Evolutionary conservation across 2,888 invertebrate genomes (phyloP).

Genomic region (Pheosia tremula): DNA sequence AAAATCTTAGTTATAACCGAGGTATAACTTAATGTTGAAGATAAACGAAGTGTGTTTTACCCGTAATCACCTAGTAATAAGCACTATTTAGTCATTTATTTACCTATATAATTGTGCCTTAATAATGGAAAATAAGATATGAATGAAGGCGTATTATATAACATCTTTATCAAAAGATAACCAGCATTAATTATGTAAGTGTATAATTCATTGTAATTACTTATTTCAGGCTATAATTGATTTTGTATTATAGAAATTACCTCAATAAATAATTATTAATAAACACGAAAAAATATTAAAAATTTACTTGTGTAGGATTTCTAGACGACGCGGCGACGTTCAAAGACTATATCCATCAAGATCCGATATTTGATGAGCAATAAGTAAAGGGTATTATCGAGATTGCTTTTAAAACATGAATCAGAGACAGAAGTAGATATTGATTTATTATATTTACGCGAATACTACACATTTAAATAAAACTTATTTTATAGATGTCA

Average conservation of each 20-base stretch:
- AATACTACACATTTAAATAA: too few species aligned
- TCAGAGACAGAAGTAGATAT: too few species aligned
- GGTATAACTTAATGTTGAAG: too few species aligned
- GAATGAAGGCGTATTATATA: constrained; percentile 3
- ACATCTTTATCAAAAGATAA: neutral
- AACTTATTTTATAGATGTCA: too few species aligned
- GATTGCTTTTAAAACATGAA: too few species aligned
- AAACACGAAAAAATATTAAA: neutral
- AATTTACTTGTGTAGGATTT: too few species aligned
- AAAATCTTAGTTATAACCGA: too few species aligned
- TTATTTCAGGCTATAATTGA: constrained; percentile 1
- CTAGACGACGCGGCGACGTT: too few species aligned
- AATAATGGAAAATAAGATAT: constrained; percentile 34
- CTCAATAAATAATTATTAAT: neutral
- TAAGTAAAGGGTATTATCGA: too few species aligned
- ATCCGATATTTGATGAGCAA: too few species aligned
- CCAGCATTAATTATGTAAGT: neutral
- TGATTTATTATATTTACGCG: too few species aligned
- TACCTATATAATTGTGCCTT: constrained; percentile 55
- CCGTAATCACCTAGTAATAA: constrained; percentile 22
- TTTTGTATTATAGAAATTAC: constrained; percentile 2
- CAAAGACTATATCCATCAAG: too few species aligned
- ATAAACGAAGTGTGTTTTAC: constrained; percentile 13
- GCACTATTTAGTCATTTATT: constrained; percentile 50
- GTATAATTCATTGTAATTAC: constrained; percentile 1